phyloP scores from a whole-genome alignment of 2,113 vertebrate species.

The Felis catus region F.catus_Fca126_mat1.0 CM031428.1:42355001-42355500 shows the following conservation, averaged over 20 bases:
- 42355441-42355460: not conserved
- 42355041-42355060: not conserved
- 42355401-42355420: not conserved
- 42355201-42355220: not conserved
- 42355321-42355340: not conserved
- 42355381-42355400: rapidly evolving
- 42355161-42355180: not conserved
- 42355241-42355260: conserved; percentile 5
- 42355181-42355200: not conserved
- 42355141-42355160: not conserved
- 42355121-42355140: not conserved
- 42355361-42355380: not conserved
- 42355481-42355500: rapidly evolving
- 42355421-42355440: not conserved
- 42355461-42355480: not conserved
- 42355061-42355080: not conserved
- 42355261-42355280: not conserved
- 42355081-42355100: not conserved
- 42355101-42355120: not conserved
- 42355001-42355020: not conserved
- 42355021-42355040: rapidly evolving
- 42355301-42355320: not conserved
- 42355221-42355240: conserved; percentile 16
- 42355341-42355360: not conserved
- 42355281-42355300: not conserved